Conservation (phyloP, 2,797 vertebrate genomes). For the Eleutherodactylus coqui region DNA sequence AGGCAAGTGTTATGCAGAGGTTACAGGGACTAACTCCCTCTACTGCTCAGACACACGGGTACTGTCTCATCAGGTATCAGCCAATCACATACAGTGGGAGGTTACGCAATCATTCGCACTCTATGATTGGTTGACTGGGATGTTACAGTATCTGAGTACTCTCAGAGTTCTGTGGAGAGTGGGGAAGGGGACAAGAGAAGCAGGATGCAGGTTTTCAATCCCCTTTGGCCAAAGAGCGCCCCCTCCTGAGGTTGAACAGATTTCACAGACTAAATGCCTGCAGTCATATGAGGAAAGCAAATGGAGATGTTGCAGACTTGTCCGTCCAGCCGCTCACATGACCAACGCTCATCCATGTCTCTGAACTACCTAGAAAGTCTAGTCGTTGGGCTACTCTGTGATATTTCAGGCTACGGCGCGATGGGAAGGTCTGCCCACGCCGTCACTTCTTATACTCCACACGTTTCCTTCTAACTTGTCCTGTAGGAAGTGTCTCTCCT, state of each 20-base stretch:
- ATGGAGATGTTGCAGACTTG: background rate
- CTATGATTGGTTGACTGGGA: background rate
- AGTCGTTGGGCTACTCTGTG: background rate
- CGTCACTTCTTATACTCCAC: background rate
- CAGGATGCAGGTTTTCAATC: background rate
- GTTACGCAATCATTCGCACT: too few species aligned
- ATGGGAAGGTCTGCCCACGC: background rate
- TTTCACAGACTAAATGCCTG: background rate
- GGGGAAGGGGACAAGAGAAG: background rate
- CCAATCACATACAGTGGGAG: too few species aligned
- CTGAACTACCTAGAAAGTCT: background rate
- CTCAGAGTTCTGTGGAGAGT: background rate
- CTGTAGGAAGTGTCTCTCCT: background rate
- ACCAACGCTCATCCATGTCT: background rate
- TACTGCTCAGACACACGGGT: too few species aligned
- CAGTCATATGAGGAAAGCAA: background rate
- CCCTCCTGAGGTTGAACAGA: background rate
- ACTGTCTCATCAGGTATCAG: too few species aligned
- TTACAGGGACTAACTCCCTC: background rate
- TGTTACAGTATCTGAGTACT: background rate
- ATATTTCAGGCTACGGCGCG: background rate
- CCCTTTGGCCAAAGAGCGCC: background rate
- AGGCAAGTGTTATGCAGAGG: background rate
- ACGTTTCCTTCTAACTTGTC: slow-evolving; percentile 1
- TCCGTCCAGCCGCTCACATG: background rate